Conservation (phyloP, 2,888 invertebrate genomes). For the Papilio gigon region DNA sequence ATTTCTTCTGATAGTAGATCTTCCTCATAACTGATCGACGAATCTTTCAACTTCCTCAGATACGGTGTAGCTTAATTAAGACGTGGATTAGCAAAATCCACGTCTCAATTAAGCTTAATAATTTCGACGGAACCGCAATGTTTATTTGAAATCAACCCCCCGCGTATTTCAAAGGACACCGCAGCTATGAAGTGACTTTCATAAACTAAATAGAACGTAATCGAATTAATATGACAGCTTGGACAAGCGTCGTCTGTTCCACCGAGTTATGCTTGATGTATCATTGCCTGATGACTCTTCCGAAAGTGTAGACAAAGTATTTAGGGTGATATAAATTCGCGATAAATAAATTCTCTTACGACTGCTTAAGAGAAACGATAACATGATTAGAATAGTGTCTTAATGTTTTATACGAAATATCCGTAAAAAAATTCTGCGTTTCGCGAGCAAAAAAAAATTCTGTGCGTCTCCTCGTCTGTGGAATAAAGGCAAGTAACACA, state of each 20-base stretch:
- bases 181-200: slow-evolving; percentile 55
- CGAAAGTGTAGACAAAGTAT: slow-evolving; percentile 6
- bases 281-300: slow-evolving; percentile 41
- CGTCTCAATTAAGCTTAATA: neutral
- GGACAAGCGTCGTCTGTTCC: slow-evolving; percentile 52
- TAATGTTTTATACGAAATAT: no score
- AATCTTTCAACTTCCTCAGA: no score
- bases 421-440: no score
- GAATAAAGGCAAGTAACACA: no score
- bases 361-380: neutral
- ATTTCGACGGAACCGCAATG: slow-evolving; percentile 14
- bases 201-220: slow-evolving; percentile 55
- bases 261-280: slow-evolving; percentile 52
- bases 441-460: no score
- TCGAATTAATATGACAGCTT: slow-evolving; percentile 57
- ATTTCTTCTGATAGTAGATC: no score
- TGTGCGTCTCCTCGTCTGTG: no score
- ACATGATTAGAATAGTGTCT: no score
- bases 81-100: no score
- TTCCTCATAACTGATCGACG: neutral
- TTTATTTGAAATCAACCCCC: slow-evolving; percentile 29
- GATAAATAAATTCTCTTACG: neutral
- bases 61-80: no score
- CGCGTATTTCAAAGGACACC: slow-evolving; percentile 36
- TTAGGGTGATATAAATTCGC: slow-evolving; percentile 3